Conservation (phyloP, 2,888 invertebrate species). For the Thera obeliscata region DNA sequence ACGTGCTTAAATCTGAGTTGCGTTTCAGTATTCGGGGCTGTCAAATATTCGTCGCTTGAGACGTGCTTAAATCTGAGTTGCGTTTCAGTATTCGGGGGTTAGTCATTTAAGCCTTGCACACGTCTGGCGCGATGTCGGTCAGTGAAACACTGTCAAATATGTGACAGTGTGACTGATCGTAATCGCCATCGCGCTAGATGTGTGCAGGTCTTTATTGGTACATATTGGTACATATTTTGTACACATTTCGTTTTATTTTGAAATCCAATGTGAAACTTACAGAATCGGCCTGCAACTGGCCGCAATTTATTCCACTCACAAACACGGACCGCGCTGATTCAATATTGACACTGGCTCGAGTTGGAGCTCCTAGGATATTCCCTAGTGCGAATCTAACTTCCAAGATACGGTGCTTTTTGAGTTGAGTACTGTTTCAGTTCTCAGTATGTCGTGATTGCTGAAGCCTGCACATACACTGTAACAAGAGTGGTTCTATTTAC, state of each 20-base stretch:
- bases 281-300: slow-evolving; percentile 47
- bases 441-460: slow-evolving; percentile 17
- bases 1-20: no score
- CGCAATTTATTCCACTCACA: slow-evolving; percentile 80
- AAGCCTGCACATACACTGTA: slow-evolving; percentile 6
- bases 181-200: no score
- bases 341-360: slow-evolving; percentile 77
- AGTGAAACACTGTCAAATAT: no score
- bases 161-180: no score
- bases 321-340: slow-evolving; percentile 74
- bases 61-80: no score
- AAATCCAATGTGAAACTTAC: slow-evolving; percentile 22
- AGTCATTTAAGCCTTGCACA: no score
- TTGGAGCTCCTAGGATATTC: slow-evolving; percentile 66
- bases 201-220: no score
- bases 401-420: slow-evolving; percentile 56
- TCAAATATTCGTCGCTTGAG: no score
- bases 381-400: slow-evolving; percentile 63
- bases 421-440: slow-evolving; percentile 24
- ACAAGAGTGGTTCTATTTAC: background rate
- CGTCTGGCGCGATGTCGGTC: no score
- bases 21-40: no score
- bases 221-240: no score
- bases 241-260: slow-evolving; percentile 4
- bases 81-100: no score